Base-by-base conservation (phyloP, 2,888 invertebrate genomes). In the Xanthia togata region DNA sequence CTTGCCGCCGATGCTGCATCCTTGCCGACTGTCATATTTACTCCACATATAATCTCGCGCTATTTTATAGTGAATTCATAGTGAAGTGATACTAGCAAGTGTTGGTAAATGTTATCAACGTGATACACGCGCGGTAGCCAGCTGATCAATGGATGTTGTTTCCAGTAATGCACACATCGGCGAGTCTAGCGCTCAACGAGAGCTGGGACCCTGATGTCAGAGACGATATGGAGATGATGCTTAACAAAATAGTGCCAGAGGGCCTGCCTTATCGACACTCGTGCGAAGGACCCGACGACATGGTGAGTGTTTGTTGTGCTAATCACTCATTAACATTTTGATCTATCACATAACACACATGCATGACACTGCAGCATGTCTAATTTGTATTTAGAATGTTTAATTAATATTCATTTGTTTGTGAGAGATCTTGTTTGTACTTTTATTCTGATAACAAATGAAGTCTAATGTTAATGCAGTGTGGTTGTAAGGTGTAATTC, bases 201-300 rank as follows among this genome's bases (percentile, higher is more conserved):
- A 99, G 99, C 97, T 99, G 99, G 99, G 99, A 99, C 97, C 99
- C 99, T 87, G 99, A 99, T 96, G 99, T 99, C 84, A 97, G 99
- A 96, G 99, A 99, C 94, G 99, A 99, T 95, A 99, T 99, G 99
- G 99, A 99, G 97, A 99, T 99, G 99, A 99, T 99, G 99, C 97
- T 99, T 96, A 99, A 99, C 97, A 99, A 99, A 98, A 98, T 99
- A 96, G 99, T 99, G 96, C 99, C 99, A 95, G 99, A 99, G 97
- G 99, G 98, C 92, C 97, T 99, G 96, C 98, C 98, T 91, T 99
- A 99, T 96, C 98, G 98, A 96, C 99, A 99, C 97, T 98, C 99
- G 85, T 99, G 99, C 96, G 99, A 99, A 97, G 99, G 99, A 88
- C 99, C 99, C 86, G 99, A 99, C 96, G 99, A 99, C 95, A 99